Evolutionary conservation across 2,113 vertebrate species (phyloP).

Genomic region (Scopus umbretta): DNA sequence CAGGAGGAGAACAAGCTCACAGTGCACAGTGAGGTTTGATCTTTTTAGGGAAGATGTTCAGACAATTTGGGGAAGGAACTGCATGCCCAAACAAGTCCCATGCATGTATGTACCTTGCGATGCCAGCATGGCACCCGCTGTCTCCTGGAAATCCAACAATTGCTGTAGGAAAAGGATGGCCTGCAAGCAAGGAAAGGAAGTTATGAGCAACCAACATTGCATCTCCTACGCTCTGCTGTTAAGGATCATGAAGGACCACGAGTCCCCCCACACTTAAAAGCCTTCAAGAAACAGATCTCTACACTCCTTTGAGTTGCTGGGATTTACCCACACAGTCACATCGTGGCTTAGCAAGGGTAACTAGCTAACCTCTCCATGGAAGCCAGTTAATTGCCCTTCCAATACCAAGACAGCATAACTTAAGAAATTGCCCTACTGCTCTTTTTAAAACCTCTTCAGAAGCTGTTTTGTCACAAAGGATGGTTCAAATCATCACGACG

Average conservation of each 20-base stretch:
- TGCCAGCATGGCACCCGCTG: constrained; percentile 93
- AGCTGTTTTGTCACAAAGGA: not conserved
- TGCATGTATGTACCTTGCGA: constrained; percentile 86
- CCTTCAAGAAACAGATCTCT: not conserved
- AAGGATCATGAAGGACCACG: not conserved
- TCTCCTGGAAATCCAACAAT: constrained; percentile 96
- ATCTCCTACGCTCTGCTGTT: not conserved
- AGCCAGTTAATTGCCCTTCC: not conserved
- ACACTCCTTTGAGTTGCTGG: not conserved
- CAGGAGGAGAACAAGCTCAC: not conserved
- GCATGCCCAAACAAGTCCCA: not conserved
- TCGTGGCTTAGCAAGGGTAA: not conserved
- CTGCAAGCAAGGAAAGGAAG: constrained; percentile 60
- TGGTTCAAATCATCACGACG: constrained; percentile 34
- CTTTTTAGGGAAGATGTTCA: not conserved
- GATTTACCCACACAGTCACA: not conserved
- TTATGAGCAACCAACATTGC: not conserved
- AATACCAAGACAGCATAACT: not conserved
- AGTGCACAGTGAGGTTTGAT: not conserved
- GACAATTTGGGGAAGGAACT: not conserved
- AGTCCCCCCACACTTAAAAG: not conserved
- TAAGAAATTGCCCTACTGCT: not conserved
- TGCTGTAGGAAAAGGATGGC: constrained; percentile 97
- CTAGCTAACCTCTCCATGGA: not conserved
- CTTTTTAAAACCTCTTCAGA: not conserved